Evolutionary conservation across 2,113 vertebrate species (phyloP), one percentile per base, ranked within the genome.

Genomic region (Amazona guildingii): DNA sequence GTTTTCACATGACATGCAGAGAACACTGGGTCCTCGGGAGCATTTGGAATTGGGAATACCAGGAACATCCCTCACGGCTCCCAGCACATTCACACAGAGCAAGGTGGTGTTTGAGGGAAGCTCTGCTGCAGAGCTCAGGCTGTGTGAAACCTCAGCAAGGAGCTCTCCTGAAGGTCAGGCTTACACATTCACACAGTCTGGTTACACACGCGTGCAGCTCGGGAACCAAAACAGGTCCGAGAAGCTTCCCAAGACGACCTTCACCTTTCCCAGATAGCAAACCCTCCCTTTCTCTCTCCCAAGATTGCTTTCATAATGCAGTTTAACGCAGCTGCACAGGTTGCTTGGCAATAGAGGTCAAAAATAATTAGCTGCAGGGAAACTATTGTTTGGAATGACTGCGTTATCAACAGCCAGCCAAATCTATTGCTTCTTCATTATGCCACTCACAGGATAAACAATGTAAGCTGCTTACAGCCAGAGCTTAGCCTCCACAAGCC

Each of bases 341-440:
- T 96, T 96, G 95, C 96, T 94, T 94, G 92, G 96, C 96, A 96
- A 96, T 94, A 94, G 86, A 96, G 91, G 96, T 95, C 91, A 97
- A 44, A 95, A 97, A 96, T 94, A 88, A 95, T 97, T 96, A 97
- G 96, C 95, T 96, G 88, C 95, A 91, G 95, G 96, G 95, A 97
- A 97, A 96, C 95, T 87, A 94, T 89, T 96, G 96, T 97, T 95
- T 94, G 92, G 94, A 96, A 95, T 28, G 49, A 96, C 91, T 95
- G 94, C 89, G 51, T 91, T 95, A 97, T 87, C 95, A 94, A 87
- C 77, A 83, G 73, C 48, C 83, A 94, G 96, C 83, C 94, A 86
- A 94, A 96, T 91, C 94, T 96, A 95, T 92, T 93, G 94, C 92
- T 92, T 94, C 95, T 96, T 95, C 94, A 91, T 95, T 92, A 92